Evolutionary conservation across 2,797 vertebrate genomes (phyloP).

Genomic region (Sphenopsis melanotis): DNA sequence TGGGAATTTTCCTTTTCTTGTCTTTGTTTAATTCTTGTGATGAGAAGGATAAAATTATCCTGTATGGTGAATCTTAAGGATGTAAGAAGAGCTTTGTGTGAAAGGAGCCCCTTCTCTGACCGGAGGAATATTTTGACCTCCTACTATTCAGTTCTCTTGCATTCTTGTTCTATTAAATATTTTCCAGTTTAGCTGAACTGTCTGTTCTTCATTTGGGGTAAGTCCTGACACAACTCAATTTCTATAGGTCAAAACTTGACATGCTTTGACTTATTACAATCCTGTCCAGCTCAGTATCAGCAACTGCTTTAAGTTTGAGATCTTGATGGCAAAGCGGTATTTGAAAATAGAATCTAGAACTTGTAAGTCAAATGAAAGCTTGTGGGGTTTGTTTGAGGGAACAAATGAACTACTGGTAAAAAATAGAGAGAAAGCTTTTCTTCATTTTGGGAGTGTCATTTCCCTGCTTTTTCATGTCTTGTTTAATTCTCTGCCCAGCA

Average conservation of each 20-base stretch:
- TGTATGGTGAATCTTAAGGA: neutral
- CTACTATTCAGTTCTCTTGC: neutral
- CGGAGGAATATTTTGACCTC: neutral
- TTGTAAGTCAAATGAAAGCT: neutral
- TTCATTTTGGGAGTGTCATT: neutral
- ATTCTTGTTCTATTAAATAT: neutral
- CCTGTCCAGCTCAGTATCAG: neutral
- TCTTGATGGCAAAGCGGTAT: neutral
- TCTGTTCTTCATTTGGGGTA: neutral
- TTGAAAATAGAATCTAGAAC: neutral
- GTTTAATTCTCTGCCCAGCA: constrained; percentile 76
- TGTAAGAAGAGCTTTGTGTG: neutral
- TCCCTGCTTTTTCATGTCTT: neutral
- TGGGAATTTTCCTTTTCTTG: neutral
- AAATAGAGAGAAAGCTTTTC: neutral
- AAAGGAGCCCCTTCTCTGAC: neutral
- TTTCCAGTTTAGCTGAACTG: neutral
- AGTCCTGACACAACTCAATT: neutral
- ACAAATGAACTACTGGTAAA: neutral
- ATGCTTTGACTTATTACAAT: neutral
- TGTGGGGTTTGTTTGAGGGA: neutral
- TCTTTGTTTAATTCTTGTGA: neutral
- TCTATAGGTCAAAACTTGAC: neutral
- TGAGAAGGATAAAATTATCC: neutral
- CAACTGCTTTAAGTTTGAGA: neutral